These are phyloP conservation scores for Calephelis perditalis DNA, from an alignment of 2,888 invertebrate species.

Conservation along the genomic window DNA sequence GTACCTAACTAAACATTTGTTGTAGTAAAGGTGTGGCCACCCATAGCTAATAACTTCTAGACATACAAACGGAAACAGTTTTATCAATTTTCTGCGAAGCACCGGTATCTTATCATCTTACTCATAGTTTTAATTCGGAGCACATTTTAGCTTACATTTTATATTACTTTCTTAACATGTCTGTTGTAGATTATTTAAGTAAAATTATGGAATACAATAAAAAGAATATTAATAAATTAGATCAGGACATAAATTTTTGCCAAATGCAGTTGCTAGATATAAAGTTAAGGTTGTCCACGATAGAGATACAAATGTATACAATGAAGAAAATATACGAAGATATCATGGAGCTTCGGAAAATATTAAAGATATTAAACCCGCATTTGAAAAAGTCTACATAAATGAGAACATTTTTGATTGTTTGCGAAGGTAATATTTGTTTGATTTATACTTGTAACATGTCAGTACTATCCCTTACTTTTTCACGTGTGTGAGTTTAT, in stretches of 20 bases:
- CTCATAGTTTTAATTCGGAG: constrained; percentile 17
- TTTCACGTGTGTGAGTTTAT: no score
- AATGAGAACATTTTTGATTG: not conserved
- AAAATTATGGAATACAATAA: constrained; percentile 39
- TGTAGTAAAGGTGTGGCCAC: not conserved
- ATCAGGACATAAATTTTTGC: constrained; percentile 40
- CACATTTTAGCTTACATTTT: not conserved
- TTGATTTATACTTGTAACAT: no score
- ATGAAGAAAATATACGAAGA: constrained; percentile 47
- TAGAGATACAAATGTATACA: constrained; percentile 44
- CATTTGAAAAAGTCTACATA: constrained; percentile 33
- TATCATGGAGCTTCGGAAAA: constrained; percentile 51
- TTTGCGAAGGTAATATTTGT: not conserved
- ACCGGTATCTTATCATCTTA: constrained; percentile 11
- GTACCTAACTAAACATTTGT: no score
- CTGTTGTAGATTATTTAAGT: constrained; percentile 33
- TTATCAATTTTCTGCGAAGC: constrained; percentile 6
- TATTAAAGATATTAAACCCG: constrained; percentile 44
- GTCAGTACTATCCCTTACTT: no score
- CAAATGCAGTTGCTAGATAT: constrained; percentile 38
- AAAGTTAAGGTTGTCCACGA: constrained; percentile 45
- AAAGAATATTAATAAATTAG: constrained; percentile 40
- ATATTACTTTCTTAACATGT: constrained; percentile 16
- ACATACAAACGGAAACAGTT: not conserved
- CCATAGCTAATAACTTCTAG: not conserved